Base-by-base conservation (phyloP, 2,113 vertebrate genomes). In the Xiphias gladius region DNA sequence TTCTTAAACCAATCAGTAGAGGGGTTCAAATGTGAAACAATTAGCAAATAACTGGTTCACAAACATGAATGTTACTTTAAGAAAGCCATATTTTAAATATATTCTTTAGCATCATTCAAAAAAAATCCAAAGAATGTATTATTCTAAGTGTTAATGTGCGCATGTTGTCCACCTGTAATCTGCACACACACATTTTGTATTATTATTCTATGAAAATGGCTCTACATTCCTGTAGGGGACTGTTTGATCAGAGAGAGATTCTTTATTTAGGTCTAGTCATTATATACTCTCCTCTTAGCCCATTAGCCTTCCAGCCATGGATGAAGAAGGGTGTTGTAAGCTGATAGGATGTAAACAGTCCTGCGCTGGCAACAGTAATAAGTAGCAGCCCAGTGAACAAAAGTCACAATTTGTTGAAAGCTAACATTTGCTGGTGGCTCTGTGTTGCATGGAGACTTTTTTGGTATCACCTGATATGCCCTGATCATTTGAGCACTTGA, bases 241-340 rank as follows among this genome's bases (percentile, higher is more conserved):
- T 22, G 67, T 81, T 77, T 71, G 59, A 82, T 80, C 26, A 2
- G 6, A 65, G 19, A 55, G 52, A 14, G 50, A 24, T 79, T 86
- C 70, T 89, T 77, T 85, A 77, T 83, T 81, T 85, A 89, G 82
- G n/a, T 43, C 59, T 0, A 10, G 64, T 88, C 72, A 90, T 86
- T 83, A 89, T 90, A 75, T 89, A 17, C 62, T 88, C 67, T 82
- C 73, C 77, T 75, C 61, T 76, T 61, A 76, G 55, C 9, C 52
- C 52, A 79, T 90, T 90, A 89, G 66, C 62, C 85, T 87, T 84
- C 76, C 82, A 74, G 24, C 16, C 55, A 2, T 46, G 39, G 32
- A 35, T 1, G 26, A 30, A 32, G 57, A 1, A 63, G 59, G 55
- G n/a, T 22, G 10, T n/a, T 76, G 84, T 62, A 82, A 89, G 64